phyloP scores from a whole-genome alignment of 2,797 vertebrate species.

The Molossus alvarezi region DNA sequence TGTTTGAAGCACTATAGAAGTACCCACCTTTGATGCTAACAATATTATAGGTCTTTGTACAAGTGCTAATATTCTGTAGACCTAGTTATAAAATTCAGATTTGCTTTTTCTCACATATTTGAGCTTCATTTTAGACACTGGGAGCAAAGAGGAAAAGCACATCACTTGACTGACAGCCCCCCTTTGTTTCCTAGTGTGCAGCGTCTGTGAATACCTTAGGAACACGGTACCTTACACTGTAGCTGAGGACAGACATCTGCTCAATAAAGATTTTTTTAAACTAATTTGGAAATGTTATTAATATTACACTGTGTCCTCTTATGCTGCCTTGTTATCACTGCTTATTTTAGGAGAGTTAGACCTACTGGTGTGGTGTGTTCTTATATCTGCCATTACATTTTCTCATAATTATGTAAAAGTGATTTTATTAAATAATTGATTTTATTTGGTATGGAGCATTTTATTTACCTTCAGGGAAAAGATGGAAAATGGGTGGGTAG shows the following conservation, averaged over 20 bases:
- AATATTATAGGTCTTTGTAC: not conserved
- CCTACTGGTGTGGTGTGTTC: not conserved
- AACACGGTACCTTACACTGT: not conserved
- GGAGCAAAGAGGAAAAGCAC: slow-evolving; percentile 48
- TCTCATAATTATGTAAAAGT: slow-evolving; percentile 34
- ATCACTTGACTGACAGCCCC: not conserved
- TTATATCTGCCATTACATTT: slow-evolving; percentile 52
- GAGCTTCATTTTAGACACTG: slow-evolving; percentile 62
- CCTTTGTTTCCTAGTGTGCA: not conserved
- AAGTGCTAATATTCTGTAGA: slow-evolving; percentile 24
- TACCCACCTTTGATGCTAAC: no score
- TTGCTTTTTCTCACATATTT: slow-evolving; percentile 79
- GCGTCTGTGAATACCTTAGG: not conserved
- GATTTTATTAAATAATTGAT: slow-evolving; percentile 38
- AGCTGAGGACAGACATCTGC: not conserved
- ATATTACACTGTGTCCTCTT: no score
- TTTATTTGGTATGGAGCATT: slow-evolving; percentile 9
- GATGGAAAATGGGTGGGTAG: not conserved
- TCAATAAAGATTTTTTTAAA: no score
- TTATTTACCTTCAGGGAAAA: slow-evolving; percentile 54
- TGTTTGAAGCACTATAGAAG: no score
- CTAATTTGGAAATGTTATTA: no score
- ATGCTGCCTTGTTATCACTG: no score
- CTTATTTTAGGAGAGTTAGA: not conserved
- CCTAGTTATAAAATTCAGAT: slow-evolving; percentile 77